Conservation (phyloP, 2,113 vertebrate genomes). For the Equus przewalskii region DNA sequence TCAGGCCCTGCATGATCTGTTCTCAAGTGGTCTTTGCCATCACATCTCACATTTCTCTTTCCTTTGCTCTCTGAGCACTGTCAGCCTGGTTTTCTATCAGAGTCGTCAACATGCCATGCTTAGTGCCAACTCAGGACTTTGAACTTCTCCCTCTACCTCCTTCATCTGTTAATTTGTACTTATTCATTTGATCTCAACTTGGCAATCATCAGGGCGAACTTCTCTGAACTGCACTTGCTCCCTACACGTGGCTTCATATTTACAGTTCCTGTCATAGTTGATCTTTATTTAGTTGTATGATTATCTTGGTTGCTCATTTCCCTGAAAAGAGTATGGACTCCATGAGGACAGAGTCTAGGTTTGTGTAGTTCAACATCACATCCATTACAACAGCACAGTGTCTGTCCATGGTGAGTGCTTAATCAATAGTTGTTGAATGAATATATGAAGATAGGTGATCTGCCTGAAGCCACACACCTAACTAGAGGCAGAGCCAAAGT, state of each 20-base stretch:
- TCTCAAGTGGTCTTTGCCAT: neutral
- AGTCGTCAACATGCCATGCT: neutral
- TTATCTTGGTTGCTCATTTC: neutral
- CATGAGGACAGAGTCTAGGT: neutral
- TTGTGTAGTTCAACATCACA: neutral
- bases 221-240: neutral
- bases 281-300: neutral
- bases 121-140: neutral
- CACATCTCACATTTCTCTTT: neutral
- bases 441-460: neutral
- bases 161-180: neutral
- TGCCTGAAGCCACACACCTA: neutral
- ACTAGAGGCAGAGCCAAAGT: neutral
- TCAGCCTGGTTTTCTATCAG: neutral
- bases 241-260: neutral
- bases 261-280: neutral
- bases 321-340: neutral
- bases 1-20: no score
- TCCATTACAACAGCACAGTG: neutral
- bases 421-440: neutral
- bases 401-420: neutral
- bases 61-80: neutral
- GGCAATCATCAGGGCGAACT: neutral
- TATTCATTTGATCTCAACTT: neutral
- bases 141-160: neutral